Evolutionary conservation across 2,888 invertebrate species (phyloP).

Genomic region (Melanotus villosus): DNA sequence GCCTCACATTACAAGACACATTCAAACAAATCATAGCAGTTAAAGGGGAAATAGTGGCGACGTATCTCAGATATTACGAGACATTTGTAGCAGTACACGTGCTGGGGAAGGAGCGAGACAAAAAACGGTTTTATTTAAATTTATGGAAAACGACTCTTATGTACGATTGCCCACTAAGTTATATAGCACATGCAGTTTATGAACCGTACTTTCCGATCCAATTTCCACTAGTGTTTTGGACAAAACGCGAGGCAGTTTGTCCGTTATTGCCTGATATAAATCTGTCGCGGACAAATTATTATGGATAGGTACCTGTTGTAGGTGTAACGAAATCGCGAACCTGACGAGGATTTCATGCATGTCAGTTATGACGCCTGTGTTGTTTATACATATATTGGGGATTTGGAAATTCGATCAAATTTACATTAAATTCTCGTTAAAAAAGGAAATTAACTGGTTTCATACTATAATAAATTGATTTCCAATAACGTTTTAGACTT

Average conservation of each 20-base stretch:
- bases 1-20: conserved; percentile 7
- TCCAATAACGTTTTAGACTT: conserved; percentile 10
- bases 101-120: background rate
- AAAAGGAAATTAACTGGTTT: conserved; percentile 21
- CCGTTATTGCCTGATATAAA: conserved; percentile 30
- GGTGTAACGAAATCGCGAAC: background rate
- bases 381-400: conserved; percentile 12
- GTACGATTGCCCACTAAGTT: conserved; percentile 13
- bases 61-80: conserved; percentile 17
- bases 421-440: conserved; percentile 30
- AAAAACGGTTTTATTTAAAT: conserved; percentile 12
- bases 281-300: conserved; percentile 36
- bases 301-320: conserved; percentile 30
- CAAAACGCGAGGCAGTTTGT: conserved; percentile 25
- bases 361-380: background rate
- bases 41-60: conserved; percentile 17
- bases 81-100: conserved; percentile 1
- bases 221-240: conserved; percentile 26
- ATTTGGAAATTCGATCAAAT: conserved; percentile 12
- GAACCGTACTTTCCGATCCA: conserved; percentile 25
- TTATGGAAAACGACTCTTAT: conserved; percentile 17
- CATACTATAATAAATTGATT: conserved; percentile 14
- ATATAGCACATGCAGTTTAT: conserved; percentile 26
- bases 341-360: conserved; percentile 2
- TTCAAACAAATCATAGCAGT: conserved; percentile 19